Evolutionary conservation across 1,140 invertebrate genomes (phyloP).

Genomic region (Cyclargus thomasi): DNA sequence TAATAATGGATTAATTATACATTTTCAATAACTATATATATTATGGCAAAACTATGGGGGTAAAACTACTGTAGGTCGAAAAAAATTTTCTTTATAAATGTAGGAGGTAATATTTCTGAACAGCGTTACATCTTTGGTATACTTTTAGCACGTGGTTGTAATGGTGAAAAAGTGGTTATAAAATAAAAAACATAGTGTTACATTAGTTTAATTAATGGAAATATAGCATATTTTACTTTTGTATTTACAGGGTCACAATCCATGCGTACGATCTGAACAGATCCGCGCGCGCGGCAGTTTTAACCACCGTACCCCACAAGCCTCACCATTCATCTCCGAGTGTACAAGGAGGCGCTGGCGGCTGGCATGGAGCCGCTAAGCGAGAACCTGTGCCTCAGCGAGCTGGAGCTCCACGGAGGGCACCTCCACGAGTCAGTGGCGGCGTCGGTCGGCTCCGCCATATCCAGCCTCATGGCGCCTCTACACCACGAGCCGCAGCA

Average conservation of each 20-base stretch:
- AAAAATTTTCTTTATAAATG: too few relatives aligned
- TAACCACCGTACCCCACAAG: slow-evolving; percentile 33
- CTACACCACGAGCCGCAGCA: slow-evolving; percentile 78
- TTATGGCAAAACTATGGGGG: too few relatives aligned
- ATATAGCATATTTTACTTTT: too few relatives aligned
- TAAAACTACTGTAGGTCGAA: too few relatives aligned
- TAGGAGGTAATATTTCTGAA: too few relatives aligned
- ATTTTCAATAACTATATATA: too few relatives aligned
- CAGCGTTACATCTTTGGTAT: too few relatives aligned
- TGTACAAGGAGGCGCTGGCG: slow-evolving; percentile 76
- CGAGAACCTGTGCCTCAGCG: slow-evolving; percentile 83
- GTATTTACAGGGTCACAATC: slow-evolving; percentile 32
- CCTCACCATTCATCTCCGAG: slow-evolving; percentile 73
- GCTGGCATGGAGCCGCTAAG: slow-evolving; percentile 79
- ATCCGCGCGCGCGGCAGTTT: slow-evolving; percentile 40
- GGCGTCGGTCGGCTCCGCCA: slow-evolving; percentile 79
- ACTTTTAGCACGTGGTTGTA: too few relatives aligned
- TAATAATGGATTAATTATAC: too few relatives aligned
- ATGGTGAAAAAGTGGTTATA: too few relatives aligned
- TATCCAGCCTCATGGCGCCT: slow-evolving; percentile 80
- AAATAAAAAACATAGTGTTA: too few relatives aligned
- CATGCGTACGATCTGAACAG: slow-evolving; percentile 32
- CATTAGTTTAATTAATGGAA: too few relatives aligned
- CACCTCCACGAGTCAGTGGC: slow-evolving; percentile 76
- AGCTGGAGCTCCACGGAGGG: slow-evolving; percentile 76